Conservation (phyloP, 2,888 invertebrate genomes). For the Leptura quadrifasciata region DNA sequence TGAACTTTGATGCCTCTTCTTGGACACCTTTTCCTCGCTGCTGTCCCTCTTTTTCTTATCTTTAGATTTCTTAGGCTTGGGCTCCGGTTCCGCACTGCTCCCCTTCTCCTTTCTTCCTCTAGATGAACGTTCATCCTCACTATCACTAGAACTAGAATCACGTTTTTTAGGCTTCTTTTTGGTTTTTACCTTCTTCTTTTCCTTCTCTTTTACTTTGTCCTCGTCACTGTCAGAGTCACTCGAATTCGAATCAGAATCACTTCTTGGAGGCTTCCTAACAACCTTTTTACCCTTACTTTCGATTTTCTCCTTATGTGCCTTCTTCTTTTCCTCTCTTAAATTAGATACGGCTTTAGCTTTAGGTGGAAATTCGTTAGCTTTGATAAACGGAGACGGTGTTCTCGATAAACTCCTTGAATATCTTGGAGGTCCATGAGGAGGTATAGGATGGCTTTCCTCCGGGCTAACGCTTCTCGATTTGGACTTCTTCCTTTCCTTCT, state of each 20-base stretch:
- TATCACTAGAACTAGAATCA: conserved; percentile 75
- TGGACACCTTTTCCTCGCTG: conserved; percentile 75
- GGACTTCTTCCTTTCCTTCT: conserved; percentile 67
- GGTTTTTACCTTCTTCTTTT: conserved; percentile 66
- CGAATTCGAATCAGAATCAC: conserved; percentile 71
- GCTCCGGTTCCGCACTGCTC: conserved; percentile 74
- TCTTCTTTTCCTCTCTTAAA: conserved; percentile 74
- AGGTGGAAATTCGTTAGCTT: conserved; percentile 78
- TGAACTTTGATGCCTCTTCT: conserved; percentile 77
- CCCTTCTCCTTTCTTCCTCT: conserved; percentile 74
- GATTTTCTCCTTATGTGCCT: conserved; percentile 68
- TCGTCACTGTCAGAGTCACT: conserved; percentile 72
- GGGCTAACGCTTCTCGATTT: conserved; percentile 71
- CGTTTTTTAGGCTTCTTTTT: conserved; percentile 71
- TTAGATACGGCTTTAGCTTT: conserved; percentile 68
- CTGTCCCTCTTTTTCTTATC: conserved; percentile 74
- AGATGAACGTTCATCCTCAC: conserved; percentile 70
- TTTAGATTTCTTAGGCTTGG: conserved; percentile 73
- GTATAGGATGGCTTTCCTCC: conserved; percentile 67
- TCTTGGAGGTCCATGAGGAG: conserved; percentile 73
- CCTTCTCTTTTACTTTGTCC: conserved; percentile 66
- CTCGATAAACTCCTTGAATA: conserved; percentile 88
- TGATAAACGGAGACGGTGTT: conserved; percentile 90
- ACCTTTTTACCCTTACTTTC: conserved; percentile 68
- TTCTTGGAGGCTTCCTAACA: conserved; percentile 70